A percentile compares a stretch with the other conserved stretches of the same genome.
Conservation (phyloP, 2,797 vertebrate species). For the Premnoplex brunnescens region DNA sequence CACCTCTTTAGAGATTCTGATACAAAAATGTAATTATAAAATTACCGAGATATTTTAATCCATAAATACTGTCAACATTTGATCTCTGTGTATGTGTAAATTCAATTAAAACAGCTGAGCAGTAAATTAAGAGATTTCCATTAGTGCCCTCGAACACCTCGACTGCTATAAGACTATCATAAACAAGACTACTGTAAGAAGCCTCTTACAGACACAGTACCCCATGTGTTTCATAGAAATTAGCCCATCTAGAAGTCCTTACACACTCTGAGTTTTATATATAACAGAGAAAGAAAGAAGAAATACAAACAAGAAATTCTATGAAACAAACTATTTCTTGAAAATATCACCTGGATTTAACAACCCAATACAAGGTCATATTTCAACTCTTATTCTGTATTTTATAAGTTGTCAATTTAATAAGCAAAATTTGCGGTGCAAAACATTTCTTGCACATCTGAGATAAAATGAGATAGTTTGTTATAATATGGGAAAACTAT, state of each 20-base stretch:
- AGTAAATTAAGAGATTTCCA: background rate
- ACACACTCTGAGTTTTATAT: background rate
- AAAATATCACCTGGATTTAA: background rate
- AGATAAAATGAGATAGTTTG: background rate
- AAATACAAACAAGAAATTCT: background rate
- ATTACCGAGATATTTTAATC: background rate
- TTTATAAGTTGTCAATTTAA: background rate
- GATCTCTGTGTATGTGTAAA: background rate
- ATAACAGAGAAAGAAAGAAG: background rate
- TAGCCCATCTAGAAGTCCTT: background rate
- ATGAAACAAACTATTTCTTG: background rate
- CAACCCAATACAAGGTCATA: background rate
- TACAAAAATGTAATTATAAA: background rate
- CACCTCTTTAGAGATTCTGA: background rate
- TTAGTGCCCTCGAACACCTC: background rate
- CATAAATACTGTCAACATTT: background rate
- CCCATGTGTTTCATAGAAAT: background rate
- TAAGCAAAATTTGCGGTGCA: background rate
- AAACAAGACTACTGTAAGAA: background rate
- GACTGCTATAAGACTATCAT: background rate
- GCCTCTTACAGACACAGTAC: background rate
- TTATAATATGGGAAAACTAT: background rate
- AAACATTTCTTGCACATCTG: background rate
- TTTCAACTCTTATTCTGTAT: background rate
- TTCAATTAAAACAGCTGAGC: background rate